Percentiles rank a stretch among this genome's conserved stretches.
phyloP scores from a whole-genome alignment of 1,140 invertebrate genomes.

The Drosophila nannoptera region DNA sequence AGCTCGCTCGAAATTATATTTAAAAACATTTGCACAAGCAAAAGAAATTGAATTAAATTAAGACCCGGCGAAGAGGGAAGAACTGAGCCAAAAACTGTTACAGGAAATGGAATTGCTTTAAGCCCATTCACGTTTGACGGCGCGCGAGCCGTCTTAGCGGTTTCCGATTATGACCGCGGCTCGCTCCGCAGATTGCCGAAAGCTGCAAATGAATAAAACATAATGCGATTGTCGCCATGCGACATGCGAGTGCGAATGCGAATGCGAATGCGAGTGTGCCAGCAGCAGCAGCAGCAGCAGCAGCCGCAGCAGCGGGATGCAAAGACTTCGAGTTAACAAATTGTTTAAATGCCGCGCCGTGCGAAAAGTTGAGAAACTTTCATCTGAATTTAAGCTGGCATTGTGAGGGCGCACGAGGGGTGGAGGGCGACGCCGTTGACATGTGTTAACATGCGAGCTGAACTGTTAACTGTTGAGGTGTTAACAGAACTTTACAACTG shows the following conservation, averaged over 20 bases:
- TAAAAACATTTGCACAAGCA: constrained; percentile 40
- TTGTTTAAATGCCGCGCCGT: neutral
- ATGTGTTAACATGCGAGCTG: neutral
- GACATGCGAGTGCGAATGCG: no score
- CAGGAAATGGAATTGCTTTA: constrained; percentile 59
- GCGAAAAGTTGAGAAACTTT: neutral
- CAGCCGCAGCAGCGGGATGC: neutral
- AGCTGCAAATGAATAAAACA: constrained; percentile 19
- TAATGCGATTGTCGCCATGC: constrained; percentile 3
- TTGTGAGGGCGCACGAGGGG: no score
- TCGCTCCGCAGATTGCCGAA: constrained; percentile 1
- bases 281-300: no score
- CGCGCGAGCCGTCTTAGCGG: constrained; percentile 16
- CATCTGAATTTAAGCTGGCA: neutral
- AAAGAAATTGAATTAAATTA: constrained; percentile 66
- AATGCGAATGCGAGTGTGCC: no score
- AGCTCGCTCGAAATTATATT: constrained; percentile 13
- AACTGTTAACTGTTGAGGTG: no score
- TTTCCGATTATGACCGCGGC: constrained; percentile 7
- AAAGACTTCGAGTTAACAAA: constrained; percentile 1
- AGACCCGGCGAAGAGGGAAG: constrained; percentile 33
- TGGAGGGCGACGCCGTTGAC: no score
- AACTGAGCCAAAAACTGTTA: constrained; percentile 1
- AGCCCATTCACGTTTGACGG: constrained; percentile 27
- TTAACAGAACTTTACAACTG: no score